These are phyloP conservation scores for Frankliniella intonsa DNA, from an alignment of 2,888 invertebrate species.

Conservation along the genomic window DNA sequence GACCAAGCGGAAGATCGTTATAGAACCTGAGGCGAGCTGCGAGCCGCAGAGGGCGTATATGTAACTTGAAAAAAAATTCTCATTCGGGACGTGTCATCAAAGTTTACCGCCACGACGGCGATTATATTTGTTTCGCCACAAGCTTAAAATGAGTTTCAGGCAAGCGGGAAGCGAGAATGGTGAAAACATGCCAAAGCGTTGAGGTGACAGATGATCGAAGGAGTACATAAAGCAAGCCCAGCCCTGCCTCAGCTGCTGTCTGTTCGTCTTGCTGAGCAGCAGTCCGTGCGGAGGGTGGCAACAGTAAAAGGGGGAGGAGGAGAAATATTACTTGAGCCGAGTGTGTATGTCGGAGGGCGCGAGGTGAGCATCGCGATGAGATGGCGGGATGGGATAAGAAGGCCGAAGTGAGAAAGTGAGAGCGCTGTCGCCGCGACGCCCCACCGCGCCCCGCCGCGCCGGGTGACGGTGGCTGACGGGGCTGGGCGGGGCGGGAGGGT, in stretches of 20 bases:
- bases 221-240: background rate
- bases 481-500: background rate
- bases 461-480: background rate
- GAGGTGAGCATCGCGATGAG: no score
- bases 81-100: background rate
- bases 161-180: background rate
- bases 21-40: background rate
- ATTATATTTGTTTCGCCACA: background rate
- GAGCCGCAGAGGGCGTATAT: background rate
- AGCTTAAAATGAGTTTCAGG: background rate
- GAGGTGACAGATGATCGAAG: background rate
- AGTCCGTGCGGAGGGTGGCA: background rate
- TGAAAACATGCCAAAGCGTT: background rate
- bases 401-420: no score
- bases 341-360: no score
- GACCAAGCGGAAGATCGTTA: conserved; percentile 40
- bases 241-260: background rate
- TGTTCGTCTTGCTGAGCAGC: background rate
- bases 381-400: no score
- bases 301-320: background rate
- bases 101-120: no score
- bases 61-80: background rate
- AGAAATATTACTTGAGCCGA: background rate
- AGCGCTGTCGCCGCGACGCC: no score
- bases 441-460: no score